Evolutionary conservation across 1,140 invertebrate species (phyloP), one percentile per base, ranked within the genome.

Genomic region (Trinorchestia longiramus): DNA sequence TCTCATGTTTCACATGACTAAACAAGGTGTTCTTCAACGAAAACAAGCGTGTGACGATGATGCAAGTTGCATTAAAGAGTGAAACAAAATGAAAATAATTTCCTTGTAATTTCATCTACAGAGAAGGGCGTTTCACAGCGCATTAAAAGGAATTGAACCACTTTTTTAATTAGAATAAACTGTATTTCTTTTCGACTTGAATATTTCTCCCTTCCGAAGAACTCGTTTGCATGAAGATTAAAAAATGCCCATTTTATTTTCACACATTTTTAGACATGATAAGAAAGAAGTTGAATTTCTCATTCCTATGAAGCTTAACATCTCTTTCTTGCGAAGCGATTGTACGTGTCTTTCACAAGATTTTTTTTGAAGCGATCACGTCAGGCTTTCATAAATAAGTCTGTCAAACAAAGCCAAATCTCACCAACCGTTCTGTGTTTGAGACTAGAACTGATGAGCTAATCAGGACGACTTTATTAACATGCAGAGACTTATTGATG

Each of bases 401-500:
- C 62, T 90, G 88, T 90, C 88, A 90, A 90, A 90, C 88, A 90
- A 90, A 42, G 43, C 28, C 41, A 43, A 43, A 90, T 90, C 88
- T 41, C 88, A 77, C 62, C 62, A 77, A 77, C 62, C 11, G 62
- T 41, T 90, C 88, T 90, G 41, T 90, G n/a, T 43, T 90, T 90
- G n/a, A 43, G 88, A 90, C 88, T 43, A 43, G 88, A 43, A 90
- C 88, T 90, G 88, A 90, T 90, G 88, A 90, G 88, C 41, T 43
- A 90, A 90, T 90, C 88, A 90, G 43, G 88, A 43, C 28, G 88
- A 90, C 88, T 90, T 90, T 90, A 90, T 90, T 90, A 90, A 90
- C 88, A 90, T 90, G 88, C 88, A 90, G 41, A 43, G 88, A 43
- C 43, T 90, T 90, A 90, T 90, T 90, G 88, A 90, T 90, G 88